These are phyloP conservation scores for Heliconius aoede DNA, from an alignment of 2,888 invertebrate species.

Conservation along the genomic window DNA sequence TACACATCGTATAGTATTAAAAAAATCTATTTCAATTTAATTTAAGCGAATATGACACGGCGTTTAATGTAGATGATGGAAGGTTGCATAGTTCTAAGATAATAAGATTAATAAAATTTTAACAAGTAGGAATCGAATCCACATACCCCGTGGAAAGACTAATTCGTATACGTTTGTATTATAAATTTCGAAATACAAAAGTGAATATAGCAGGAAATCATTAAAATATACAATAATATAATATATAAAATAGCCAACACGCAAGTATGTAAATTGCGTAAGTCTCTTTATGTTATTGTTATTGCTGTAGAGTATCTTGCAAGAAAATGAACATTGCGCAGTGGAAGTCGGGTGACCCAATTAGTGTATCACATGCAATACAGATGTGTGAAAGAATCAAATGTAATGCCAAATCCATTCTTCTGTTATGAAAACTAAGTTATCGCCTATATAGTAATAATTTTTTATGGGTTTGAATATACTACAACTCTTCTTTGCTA, in stretches of 20 bases:
- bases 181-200: slow-evolving; percentile 5
- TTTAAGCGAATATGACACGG: no score
- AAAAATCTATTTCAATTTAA: no score
- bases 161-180: background rate
- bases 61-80: no score
- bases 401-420: background rate
- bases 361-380: slow-evolving; percentile 24
- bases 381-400: background rate
- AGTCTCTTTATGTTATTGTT: slow-evolving; percentile 12
- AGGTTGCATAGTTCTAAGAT: no score
- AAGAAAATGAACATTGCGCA: slow-evolving; percentile 41
- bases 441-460: no score
- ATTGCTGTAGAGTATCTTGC: slow-evolving; percentile 38
- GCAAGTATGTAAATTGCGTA: slow-evolving; percentile 19
- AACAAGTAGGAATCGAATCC: background rate
- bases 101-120: no score
- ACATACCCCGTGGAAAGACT: background rate
- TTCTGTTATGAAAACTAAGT: no score
- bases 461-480: no score
- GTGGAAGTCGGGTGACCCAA: slow-evolving; percentile 17
- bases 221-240: slow-evolving; percentile 14
- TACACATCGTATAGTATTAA: no score
- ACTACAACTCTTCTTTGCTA: no score
- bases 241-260: background rate
- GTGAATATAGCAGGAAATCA: slow-evolving; percentile 14